phyloP scores from a whole-genome alignment of 2,888 invertebrate species.

The Cosmia pyralina region DNA sequence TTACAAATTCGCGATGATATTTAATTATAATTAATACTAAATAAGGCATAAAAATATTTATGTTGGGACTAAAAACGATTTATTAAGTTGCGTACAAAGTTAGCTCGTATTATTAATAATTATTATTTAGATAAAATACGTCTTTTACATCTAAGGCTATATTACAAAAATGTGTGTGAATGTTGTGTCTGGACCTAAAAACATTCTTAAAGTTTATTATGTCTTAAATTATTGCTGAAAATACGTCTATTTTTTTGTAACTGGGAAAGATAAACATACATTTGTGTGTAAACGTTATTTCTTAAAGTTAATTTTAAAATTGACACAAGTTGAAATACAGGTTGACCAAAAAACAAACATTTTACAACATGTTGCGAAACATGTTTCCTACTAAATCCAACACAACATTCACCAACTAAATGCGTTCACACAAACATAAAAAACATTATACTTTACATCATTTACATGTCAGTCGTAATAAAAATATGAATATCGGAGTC shows the following conservation, averaged over 20 bases:
- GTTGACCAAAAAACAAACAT: not conserved
- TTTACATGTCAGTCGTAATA: conserved; percentile 86
- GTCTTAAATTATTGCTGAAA: not conserved
- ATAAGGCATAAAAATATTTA: conserved; percentile 64
- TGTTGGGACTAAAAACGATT: conserved; percentile 60
- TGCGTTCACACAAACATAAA: conserved; percentile 73
- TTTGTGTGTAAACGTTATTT: conserved; percentile 11
- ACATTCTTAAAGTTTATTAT: not conserved
- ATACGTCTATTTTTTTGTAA: not conserved
- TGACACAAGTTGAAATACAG: conserved; percentile 17
- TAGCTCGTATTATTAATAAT: conserved; percentile 54
- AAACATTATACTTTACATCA: conserved; percentile 77
- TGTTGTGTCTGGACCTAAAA: conserved; percentile 57
- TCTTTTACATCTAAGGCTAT: conserved; percentile 66
- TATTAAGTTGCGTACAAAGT: conserved; percentile 62
- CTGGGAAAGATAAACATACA: conserved; percentile 5
- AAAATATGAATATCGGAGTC: conserved; percentile 76
- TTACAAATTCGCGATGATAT: conserved; percentile 54
- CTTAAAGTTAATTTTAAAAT: conserved; percentile 14
- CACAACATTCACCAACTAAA: conserved; percentile 78
- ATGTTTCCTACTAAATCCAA: conserved; percentile 44
- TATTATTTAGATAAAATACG: conserved; percentile 65
- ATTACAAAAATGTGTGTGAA: conserved; percentile 67
- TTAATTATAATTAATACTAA: conserved; percentile 55
- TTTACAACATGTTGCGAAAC: conserved; percentile 9